These are phyloP conservation scores for Halictus quadricinctus DNA, from an alignment of 2,888 invertebrate species.

Conservation along the genomic window DNA sequence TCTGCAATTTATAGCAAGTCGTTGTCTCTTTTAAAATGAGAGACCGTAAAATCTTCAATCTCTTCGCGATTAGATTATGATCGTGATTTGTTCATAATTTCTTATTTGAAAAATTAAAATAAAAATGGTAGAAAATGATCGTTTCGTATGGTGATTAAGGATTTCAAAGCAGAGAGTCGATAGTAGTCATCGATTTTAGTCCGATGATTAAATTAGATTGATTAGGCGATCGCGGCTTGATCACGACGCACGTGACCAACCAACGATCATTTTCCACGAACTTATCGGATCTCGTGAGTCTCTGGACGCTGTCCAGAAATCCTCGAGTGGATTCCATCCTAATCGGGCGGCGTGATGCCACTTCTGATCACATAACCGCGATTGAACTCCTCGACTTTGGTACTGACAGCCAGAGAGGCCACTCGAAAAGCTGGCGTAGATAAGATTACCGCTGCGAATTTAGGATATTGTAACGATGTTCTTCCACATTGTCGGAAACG, in stretches of 20 bases:
- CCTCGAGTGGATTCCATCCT: neutral
- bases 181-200: too few relatives aligned
- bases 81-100: too few relatives aligned
- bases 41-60: too few relatives aligned
- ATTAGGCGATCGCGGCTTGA: neutral
- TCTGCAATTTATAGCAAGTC: too few relatives aligned
- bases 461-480: neutral
- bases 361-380: neutral
- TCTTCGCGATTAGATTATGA: too few relatives aligned
- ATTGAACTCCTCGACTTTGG: neutral
- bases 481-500: neutral
- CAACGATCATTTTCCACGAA: slow-evolving; percentile 34
- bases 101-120: too few relatives aligned
- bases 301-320: slow-evolving; percentile 25
- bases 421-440: neutral
- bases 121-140: too few relatives aligned
- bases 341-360: neutral
- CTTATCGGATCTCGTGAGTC: slow-evolving; percentile 61
- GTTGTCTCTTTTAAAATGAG: too few relatives aligned
- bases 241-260: slow-evolving; percentile 27
- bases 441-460: neutral
- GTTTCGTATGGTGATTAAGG: too few relatives aligned
- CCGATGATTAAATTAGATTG: neutral
- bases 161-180: too few relatives aligned
- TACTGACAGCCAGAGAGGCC: neutral